These are phyloP conservation scores for Hirtodrosophila confusa DNA, from an alignment of 2,888 invertebrate genomes.

Conservation along the genomic window DNA sequence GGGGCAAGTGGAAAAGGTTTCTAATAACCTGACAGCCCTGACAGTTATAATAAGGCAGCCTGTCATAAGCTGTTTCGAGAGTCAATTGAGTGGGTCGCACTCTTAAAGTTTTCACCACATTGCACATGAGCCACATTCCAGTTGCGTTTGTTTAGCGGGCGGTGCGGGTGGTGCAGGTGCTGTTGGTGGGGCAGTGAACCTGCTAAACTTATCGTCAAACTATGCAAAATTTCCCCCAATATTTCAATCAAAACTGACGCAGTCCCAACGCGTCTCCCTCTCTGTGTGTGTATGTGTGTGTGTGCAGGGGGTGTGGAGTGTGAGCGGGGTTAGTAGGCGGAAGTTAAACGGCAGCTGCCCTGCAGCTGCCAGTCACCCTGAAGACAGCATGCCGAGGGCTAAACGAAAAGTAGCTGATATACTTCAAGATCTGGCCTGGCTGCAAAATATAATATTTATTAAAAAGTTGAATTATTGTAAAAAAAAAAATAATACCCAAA, in stretches of 20 bases:
- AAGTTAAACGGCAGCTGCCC: slow-evolving; percentile 60
- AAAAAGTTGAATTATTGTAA: too few relatives aligned
- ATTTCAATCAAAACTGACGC: slow-evolving; percentile 74
- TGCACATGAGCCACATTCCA: slow-evolving; percentile 52
- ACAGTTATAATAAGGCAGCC: slow-evolving; percentile 76
- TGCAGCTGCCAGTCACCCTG: slow-evolving; percentile 45
- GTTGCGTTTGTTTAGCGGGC: slow-evolving; percentile 32
- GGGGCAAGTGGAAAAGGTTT: slow-evolving; percentile 22
- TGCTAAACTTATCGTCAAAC: slow-evolving; percentile 56
- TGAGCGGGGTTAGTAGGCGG: slow-evolving; percentile 30
- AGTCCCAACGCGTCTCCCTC: slow-evolving; percentile 9
- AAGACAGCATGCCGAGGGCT: slow-evolving; percentile 38
- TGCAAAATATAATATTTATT: too few relatives aligned
- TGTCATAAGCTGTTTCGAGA: slow-evolving; percentile 74
- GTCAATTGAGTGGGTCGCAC: slow-evolving; percentile 57
- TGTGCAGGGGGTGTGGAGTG: not conserved
- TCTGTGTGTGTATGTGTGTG: slow-evolving; percentile 1
- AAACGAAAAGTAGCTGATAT: not conserved
- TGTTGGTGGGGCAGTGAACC: slow-evolving; percentile 6
- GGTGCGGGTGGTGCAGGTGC: not conserved
- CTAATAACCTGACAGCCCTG: slow-evolving; percentile 67
- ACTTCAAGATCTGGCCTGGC: too few relatives aligned
- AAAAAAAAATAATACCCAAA: too few relatives aligned
- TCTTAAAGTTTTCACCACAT: slow-evolving; percentile 65
- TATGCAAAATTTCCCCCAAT: slow-evolving; percentile 73